Conservation (phyloP, 2,113 vertebrate genomes). For the Anolis sagrei region DNA sequence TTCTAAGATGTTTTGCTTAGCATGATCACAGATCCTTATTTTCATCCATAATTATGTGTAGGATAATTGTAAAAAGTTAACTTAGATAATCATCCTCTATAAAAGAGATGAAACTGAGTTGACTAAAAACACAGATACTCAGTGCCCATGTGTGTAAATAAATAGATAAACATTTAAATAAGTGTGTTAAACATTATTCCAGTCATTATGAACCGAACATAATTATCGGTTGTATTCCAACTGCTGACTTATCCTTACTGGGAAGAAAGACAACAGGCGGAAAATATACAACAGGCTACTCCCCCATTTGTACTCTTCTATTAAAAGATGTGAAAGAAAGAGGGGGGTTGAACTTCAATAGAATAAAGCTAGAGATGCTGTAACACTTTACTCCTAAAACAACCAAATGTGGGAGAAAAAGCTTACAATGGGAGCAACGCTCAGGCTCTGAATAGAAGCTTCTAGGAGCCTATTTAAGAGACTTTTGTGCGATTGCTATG, state of each 20-base stretch:
- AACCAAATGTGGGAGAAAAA: slow-evolving; percentile 48
- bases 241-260: slow-evolving; percentile 40
- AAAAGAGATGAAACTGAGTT: slow-evolving; percentile 30
- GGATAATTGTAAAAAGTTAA: slow-evolving; percentile 45
- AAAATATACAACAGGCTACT: slow-evolving; percentile 35
- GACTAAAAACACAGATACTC: slow-evolving; percentile 33
- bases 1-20: background rate
- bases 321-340: slow-evolving; percentile 47
- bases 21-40: slow-evolving; percentile 19
- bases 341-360: slow-evolving; percentile 34
- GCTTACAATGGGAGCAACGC: slow-evolving; percentile 48
- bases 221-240: slow-evolving; percentile 52
- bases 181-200: slow-evolving; percentile 18
- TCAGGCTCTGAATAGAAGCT: slow-evolving; percentile 55
- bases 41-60: slow-evolving; percentile 1
- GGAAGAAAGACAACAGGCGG: slow-evolving; percentile 46
- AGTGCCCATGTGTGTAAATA: background rate
- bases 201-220: slow-evolving; percentile 32
- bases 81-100: slow-evolving; percentile 28
- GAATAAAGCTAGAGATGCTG: slow-evolving; percentile 41
- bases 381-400: slow-evolving; percentile 57
- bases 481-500: slow-evolving; percentile 55
- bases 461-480: slow-evolving; percentile 50
- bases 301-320: slow-evolving; percentile 39
- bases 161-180: background rate